Base-by-base conservation (phyloP, 2,113 vertebrate genomes). In the Zapornia atra region DNA sequence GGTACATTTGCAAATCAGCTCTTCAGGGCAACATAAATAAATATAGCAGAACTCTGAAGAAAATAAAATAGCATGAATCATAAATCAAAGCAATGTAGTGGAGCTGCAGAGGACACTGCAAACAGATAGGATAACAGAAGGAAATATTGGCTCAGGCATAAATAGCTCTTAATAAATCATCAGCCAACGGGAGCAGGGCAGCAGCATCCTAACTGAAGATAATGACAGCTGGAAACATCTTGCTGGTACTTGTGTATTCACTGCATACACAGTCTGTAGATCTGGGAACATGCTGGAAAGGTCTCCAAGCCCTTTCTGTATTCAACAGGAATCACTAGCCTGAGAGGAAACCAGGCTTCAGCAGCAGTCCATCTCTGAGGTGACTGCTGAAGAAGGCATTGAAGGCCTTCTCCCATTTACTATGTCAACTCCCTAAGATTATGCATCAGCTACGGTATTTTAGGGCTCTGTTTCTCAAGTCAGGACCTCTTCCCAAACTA, bases 121-220 rank as follows among this genome's bases (percentile, higher is more conserved):
- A 96, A 92, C 61, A 90, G 93, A 97, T 82, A 88, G 95, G 83
- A 82, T 61, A 96, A 94, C 95, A 96, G 97, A 94, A 88, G 94
- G 96, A 97, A 97, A 96, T 97, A 94, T 90, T 95, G 95, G 92
- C 86, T 80, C 31, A 61, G 80, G 86, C 90, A 92, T 96, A 97
- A 97, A 96, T 73, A 97, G 92, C 73, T 92, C 90, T 90, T 96
- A 95, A 97, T 97, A 97, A 97, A 97, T 97, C 96, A 96, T 11
- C 21, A 64, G 79, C 51, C 91, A 96, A 87, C 2, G 0, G 82
- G 82, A 88, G 31, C 12, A 12, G 84, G 69, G 54, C 57, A 82
- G 87, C 78, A 69, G 68, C 36, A 60, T 86, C 38, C 63, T 44
- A n/a, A 50, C 48, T 48, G 70, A 42, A 88, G 90, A 78, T 46